Evolutionary conservation across 2,888 invertebrate species (phyloP).

Genomic region (Rhagonycha lutea): DNA sequence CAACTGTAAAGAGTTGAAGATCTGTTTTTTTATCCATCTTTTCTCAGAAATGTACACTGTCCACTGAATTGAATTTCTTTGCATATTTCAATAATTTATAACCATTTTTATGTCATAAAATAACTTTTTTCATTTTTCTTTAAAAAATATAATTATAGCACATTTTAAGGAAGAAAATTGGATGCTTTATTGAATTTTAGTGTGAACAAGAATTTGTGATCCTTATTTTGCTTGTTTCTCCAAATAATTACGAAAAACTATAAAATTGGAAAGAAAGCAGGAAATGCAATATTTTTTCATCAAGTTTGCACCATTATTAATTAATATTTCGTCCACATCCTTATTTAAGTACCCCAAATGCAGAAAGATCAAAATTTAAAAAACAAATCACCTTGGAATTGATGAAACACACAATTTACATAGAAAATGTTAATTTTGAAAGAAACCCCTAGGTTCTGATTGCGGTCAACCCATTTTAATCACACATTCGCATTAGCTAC

Average conservation of each 20-base stretch:
- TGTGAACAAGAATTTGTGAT: too few relatives aligned
- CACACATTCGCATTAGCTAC: conserved; percentile 39
- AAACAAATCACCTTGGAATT: background rate
- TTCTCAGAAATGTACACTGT: conserved; percentile 19
- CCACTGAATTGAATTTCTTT: conserved; percentile 21
- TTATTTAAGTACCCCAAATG: background rate
- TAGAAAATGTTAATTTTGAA: background rate
- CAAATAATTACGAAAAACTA: too few relatives aligned
- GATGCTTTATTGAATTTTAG: background rate
- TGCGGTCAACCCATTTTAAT: conserved; percentile 39
- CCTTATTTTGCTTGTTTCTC: too few relatives aligned
- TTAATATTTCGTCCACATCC: too few relatives aligned
- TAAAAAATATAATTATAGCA: background rate
- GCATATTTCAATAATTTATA: conserved; percentile 33
- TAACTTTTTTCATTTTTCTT: background rate
- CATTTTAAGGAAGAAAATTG: background rate
- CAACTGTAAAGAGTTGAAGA: conserved; percentile 17
- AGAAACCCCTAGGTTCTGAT: background rate
- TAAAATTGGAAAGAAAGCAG: too few relatives aligned
- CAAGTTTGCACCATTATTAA: too few relatives aligned
- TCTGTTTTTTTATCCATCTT: conserved; percentile 16
- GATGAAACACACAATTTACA: background rate
- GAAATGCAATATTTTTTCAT: too few relatives aligned
- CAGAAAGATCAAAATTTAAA: background rate
- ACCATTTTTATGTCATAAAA: conserved; percentile 8